Conservation (phyloP, 2,113 vertebrate species). For the Alosa alosa region DNA sequence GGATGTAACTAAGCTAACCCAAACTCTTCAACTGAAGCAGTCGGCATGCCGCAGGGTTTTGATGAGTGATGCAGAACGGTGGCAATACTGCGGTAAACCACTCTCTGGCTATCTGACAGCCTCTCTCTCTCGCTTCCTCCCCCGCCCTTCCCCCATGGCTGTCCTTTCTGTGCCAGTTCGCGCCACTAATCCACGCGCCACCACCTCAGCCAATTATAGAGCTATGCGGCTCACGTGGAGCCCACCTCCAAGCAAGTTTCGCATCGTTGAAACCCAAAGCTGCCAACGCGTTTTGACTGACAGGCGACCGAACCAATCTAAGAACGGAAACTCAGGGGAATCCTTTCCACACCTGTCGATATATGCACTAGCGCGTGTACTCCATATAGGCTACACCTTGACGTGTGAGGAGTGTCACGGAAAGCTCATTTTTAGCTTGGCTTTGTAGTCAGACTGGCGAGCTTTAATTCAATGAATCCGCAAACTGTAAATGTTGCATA, state of each 20-base stretch:
- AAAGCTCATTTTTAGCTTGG: not conserved
- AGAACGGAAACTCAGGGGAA: not conserved
- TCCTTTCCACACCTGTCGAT: not conserved
- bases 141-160: slow-evolving; percentile 39
- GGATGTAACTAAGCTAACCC: slow-evolving; percentile 39
- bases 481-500: not conserved
- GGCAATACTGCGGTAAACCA: slow-evolving; percentile 74
- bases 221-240: not conserved
- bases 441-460: not conserved
- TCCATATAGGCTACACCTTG: not conserved
- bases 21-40: slow-evolving; percentile 59
- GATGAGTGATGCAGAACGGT: slow-evolving; percentile 69
- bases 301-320: not conserved
- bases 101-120: not conserved
- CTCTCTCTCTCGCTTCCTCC: slow-evolving; percentile 49
- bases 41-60: slow-evolving; percentile 72
- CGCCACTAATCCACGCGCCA: not conserved
- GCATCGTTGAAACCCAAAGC: not conserved
- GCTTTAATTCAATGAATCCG: not conserved
- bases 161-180: not conserved
- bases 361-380: not conserved
- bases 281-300: not conserved
- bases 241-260: slow-evolving; percentile 20
- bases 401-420: not conserved
- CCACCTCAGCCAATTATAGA: slow-evolving; percentile 37